Conservation (phyloP, 2,888 invertebrate genomes). For the Rhopalosiphum nymphaeae region DNA sequence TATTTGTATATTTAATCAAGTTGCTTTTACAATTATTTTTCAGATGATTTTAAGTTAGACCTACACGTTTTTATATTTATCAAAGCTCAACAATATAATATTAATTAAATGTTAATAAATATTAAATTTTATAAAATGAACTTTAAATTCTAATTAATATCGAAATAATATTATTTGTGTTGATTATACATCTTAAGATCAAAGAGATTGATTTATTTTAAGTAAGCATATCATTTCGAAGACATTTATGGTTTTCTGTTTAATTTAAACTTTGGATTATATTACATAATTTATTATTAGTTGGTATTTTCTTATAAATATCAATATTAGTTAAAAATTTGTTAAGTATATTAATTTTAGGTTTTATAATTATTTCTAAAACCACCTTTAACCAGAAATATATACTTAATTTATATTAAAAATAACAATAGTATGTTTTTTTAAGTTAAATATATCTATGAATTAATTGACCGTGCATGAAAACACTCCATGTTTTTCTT, state of each 20-base stretch:
- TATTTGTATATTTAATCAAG: not conserved
- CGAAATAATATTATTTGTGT: slow-evolving; percentile 19
- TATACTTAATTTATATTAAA: not conserved
- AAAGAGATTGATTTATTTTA: slow-evolving; percentile 32
- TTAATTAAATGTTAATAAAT: not conserved
- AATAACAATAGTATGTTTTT: not conserved
- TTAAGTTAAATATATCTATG: not conserved
- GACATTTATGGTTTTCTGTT: slow-evolving; percentile 6
- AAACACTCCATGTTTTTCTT: not conserved
- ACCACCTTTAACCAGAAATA: not conserved
- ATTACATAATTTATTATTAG: not conserved
- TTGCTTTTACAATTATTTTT: not conserved
- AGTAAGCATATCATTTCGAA: not conserved
- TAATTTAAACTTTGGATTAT: not conserved
- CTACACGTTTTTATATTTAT: not conserved
- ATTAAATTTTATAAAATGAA: not conserved
- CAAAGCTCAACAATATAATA: not conserved
- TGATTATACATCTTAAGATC: not conserved
- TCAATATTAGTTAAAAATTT: not conserved
- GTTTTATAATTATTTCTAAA: not conserved
- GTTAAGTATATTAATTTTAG: not conserved
- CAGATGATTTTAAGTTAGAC: not conserved
- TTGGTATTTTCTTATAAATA: not conserved
- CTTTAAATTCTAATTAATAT: not conserved
- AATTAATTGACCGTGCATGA: not conserved